Conservation (phyloP, 2,888 invertebrate genomes). For the Piscicola geometra region DNA sequence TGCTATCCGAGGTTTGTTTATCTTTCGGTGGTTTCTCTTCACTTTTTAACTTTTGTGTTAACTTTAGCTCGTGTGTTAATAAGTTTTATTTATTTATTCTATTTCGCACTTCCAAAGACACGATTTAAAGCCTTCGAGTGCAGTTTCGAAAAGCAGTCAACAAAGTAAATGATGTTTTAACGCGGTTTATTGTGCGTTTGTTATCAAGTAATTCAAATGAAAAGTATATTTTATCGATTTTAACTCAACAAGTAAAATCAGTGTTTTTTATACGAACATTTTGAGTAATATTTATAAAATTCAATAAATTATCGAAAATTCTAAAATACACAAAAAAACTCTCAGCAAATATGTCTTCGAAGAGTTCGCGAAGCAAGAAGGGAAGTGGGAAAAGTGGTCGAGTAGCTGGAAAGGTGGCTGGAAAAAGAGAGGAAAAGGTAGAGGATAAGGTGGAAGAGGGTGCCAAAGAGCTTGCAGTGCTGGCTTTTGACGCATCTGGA, state of each 20-base stretch:
- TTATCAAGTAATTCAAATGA: no score
- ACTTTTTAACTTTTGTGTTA: background rate
- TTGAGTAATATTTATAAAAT: no score
- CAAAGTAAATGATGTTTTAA: background rate
- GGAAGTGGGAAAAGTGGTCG: background rate
- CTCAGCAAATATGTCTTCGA: background rate
- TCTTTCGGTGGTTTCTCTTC: background rate
- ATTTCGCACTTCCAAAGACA: background rate
- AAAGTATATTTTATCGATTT: no score
- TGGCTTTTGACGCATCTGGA: background rate
- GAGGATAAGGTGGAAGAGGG: no score
- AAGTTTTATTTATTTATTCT: background rate
- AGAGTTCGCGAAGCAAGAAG: background rate
- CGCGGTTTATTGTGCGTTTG: no score
- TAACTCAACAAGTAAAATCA: no score
- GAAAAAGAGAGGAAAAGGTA: no score
- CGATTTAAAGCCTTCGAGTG: background rate
- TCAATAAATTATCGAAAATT: no score
- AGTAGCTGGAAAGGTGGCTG: no score
- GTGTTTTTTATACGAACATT: no score
- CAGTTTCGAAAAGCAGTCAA: background rate
- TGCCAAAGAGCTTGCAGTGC: background rate
- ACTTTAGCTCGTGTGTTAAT: background rate
- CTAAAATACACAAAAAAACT: no score
- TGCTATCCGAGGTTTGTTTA: constrained; percentile 2